Conservation (phyloP, 1,140 invertebrate genomes). For the Odontomachus brunneus region DNA sequence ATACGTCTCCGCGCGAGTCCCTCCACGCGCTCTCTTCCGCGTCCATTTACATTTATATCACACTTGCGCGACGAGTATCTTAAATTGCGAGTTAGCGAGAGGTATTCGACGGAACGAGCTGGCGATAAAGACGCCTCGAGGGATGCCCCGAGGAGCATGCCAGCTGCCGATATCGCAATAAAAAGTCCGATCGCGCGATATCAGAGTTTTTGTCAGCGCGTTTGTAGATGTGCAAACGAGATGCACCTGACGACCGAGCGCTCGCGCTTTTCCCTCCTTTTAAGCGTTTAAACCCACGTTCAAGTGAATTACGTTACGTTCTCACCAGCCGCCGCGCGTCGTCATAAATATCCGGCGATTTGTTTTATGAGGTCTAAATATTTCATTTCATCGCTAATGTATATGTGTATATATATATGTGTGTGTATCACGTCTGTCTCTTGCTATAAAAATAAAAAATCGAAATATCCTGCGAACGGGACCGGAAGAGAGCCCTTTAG, state of each 20-base stretch:
- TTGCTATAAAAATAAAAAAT: conserved; percentile 4
- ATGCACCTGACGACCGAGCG: conserved; percentile 39
- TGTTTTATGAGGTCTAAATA: conserved; percentile 23
- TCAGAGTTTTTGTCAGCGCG: conserved; percentile 49
- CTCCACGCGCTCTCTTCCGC: background rate
- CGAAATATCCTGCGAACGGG: background rate
- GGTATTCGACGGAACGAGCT: conserved; percentile 20
- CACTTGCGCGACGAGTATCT: conserved; percentile 27
- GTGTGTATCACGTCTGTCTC: too few relatives aligned
- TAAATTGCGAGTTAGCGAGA: conserved; percentile 55
- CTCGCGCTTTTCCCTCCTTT: conserved; percentile 18
- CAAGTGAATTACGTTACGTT: conserved; percentile 46
- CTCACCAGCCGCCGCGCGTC: background rate
- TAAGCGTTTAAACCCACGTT: conserved; percentile 17
- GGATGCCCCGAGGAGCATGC: conserved; percentile 7
- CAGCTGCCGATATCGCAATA: conserved; percentile 42
- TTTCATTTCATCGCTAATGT: conserved; percentile 14
- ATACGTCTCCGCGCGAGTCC: background rate
- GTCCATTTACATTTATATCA: conserved; percentile 40
- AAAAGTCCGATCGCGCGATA: conserved; percentile 37
- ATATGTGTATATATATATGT: background rate
- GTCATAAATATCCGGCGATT: conserved; percentile 29
- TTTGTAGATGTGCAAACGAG: conserved; percentile 34
- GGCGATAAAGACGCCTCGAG: conserved; percentile 21
- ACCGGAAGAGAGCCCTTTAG: background rate